Conservation (phyloP, 2,797 vertebrate species). For the Hipposideros larvatus region DNA sequence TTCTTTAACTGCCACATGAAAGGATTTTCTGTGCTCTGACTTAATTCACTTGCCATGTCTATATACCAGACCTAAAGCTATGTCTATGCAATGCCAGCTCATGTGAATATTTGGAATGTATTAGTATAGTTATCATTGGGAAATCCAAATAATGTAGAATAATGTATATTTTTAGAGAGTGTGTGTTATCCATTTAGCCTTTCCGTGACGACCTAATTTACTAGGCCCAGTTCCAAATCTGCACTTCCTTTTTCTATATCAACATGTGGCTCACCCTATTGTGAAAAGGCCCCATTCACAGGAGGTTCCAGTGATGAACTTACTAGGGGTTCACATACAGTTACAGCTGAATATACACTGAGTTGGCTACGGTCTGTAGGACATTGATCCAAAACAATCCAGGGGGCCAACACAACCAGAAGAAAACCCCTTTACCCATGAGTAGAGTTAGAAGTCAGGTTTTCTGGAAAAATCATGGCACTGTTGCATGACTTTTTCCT, state of each 20-base stretch:
- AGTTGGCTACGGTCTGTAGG: background rate
- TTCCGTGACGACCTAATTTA: background rate
- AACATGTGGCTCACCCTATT: background rate
- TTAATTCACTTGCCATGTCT: background rate
- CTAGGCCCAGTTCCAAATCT: background rate
- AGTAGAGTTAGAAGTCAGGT: background rate
- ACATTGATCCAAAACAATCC: background rate
- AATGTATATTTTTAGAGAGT: slow-evolving; percentile 12
- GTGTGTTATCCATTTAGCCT: background rate
- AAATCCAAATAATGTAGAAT: slow-evolving; percentile 1
- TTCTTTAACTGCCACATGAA: background rate
- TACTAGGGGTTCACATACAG: background rate
- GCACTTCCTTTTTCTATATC: background rate
- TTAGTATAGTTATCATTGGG: background rate
- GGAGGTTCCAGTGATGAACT: background rate
- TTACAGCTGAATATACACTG: slow-evolving; percentile 25
- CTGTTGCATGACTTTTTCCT: background rate
- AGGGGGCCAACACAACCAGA: background rate
- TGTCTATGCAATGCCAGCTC: background rate
- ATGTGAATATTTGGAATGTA: background rate
- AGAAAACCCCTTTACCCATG: background rate
- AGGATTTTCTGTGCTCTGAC: background rate
- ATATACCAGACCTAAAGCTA: background rate
- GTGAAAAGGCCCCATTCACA: background rate
- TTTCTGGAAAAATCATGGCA: background rate